phyloP scores from a whole-genome alignment of 2,797 vertebrate species.

The Mionectes olivaceus region DNA sequence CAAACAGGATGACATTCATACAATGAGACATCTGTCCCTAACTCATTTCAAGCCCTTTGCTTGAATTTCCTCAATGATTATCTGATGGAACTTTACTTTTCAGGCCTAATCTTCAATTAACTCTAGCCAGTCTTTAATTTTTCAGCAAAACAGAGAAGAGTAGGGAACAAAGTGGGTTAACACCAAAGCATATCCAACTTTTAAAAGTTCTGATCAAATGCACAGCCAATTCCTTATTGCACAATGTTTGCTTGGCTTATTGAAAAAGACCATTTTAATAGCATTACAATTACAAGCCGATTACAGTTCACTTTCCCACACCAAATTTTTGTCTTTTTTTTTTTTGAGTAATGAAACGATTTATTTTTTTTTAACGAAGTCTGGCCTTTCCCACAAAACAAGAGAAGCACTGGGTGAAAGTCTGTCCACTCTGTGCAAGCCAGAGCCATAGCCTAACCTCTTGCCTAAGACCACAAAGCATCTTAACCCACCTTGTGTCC shows the following conservation, averaged over 20 bases:
- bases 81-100: not conserved
- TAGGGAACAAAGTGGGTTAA: not conserved
- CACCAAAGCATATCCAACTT: not conserved
- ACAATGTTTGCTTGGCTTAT: constrained; percentile 23
- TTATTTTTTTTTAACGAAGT: not conserved
- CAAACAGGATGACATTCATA: not conserved
- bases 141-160: not conserved
- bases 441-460: not conserved
- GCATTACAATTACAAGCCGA: not conserved
- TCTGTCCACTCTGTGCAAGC: not conserved
- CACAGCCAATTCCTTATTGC: not conserved
- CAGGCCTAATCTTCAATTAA: not conserved
- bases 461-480: not conserved
- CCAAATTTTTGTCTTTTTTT: not conserved
- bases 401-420: not conserved
- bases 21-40: not conserved
- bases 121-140: not conserved
- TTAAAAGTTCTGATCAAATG: not conserved
- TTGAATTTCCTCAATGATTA: not conserved
- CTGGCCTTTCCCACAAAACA: not conserved
- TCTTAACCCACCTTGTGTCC: not conserved
- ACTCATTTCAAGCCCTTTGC: not conserved
- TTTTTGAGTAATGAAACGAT: not conserved
- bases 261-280: not conserved
- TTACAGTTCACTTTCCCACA: not conserved